A percentile compares a stretch with the other conserved stretches of the same genome.
These are phyloP conservation scores for Diloba caeruleocephala DNA, from an alignment of 2,888 invertebrate genomes.

Conservation along the genomic window DNA sequence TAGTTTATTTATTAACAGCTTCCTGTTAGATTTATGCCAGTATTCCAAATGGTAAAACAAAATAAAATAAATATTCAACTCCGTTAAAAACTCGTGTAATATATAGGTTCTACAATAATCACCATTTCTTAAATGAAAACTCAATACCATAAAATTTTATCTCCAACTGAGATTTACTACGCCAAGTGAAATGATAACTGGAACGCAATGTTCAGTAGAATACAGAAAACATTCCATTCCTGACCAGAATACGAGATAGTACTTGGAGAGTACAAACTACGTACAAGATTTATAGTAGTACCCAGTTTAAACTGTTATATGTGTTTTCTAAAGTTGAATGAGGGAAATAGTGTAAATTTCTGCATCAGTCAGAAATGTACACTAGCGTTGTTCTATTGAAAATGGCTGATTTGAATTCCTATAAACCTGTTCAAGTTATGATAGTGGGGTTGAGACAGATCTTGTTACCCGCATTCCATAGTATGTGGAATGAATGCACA, in stretches of 20 bases:
- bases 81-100: too few relatives aligned
- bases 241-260: constrained; percentile 33
- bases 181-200: constrained; percentile 38
- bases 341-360: constrained; percentile 13
- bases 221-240: constrained; percentile 43
- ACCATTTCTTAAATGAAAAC: constrained; percentile 8
- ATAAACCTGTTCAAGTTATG: not conserved
- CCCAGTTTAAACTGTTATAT: constrained; percentile 43
- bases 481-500: too few relatives aligned
- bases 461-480: too few relatives aligned
- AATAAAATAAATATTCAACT: too few relatives aligned
- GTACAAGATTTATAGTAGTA: constrained; percentile 45
- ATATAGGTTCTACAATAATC: not conserved
- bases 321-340: constrained; percentile 33
- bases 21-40: too few relatives aligned
- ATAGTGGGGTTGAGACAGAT: too few relatives aligned
- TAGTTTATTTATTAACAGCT: too few relatives aligned
- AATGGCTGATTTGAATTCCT: constrained; percentile 19
- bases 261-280: constrained; percentile 37
- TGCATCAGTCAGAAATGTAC: constrained; percentile 18
- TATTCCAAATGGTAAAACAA: too few relatives aligned
- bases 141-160: constrained; percentile 18
- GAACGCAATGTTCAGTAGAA: constrained; percentile 28
- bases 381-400: constrained; percentile 16
- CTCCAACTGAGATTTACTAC: constrained; percentile 26